These are phyloP conservation scores for Cantharis nigra DNA, from an alignment of 2,888 invertebrate genomes.

Conservation along the genomic window DNA sequence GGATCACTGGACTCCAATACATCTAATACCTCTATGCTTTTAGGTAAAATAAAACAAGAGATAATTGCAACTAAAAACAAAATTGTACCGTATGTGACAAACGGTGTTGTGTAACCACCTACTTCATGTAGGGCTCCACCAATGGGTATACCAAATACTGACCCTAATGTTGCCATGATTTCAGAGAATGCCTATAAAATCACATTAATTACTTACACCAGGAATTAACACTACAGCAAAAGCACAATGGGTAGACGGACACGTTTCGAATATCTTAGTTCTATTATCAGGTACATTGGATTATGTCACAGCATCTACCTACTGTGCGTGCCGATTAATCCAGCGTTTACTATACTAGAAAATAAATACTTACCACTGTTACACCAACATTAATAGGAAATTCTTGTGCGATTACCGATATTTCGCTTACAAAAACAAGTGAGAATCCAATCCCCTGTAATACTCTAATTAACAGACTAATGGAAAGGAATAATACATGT, in stretches of 20 bases:
- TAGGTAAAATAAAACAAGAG: not conserved
- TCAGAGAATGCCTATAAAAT: not conserved
- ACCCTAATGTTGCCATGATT: not conserved
- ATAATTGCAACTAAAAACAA: not conserved
- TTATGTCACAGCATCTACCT: too few relatives aligned
- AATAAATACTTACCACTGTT: not conserved
- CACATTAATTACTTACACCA: too few relatives aligned
- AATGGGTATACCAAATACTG: not conserved
- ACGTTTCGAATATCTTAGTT: too few relatives aligned
- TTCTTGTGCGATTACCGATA: not conserved
- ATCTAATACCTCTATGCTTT: not conserved
- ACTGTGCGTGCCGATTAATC: too few relatives aligned
- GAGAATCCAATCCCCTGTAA: not conserved
- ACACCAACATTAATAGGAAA: not conserved
- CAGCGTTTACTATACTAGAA: too few relatives aligned
- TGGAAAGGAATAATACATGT: not conserved
- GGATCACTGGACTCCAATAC: not conserved
- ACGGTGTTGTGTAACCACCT: not conserved
- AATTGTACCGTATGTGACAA: not conserved
- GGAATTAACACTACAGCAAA: too few relatives aligned
- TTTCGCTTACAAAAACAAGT: not conserved
- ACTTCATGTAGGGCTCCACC: not conserved
- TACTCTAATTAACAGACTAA: not conserved
- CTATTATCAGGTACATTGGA: too few relatives aligned
- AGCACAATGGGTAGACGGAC: too few relatives aligned